Conservation (phyloP, 2,113 vertebrate species). For the Nothobranchius furzeri region DNA sequence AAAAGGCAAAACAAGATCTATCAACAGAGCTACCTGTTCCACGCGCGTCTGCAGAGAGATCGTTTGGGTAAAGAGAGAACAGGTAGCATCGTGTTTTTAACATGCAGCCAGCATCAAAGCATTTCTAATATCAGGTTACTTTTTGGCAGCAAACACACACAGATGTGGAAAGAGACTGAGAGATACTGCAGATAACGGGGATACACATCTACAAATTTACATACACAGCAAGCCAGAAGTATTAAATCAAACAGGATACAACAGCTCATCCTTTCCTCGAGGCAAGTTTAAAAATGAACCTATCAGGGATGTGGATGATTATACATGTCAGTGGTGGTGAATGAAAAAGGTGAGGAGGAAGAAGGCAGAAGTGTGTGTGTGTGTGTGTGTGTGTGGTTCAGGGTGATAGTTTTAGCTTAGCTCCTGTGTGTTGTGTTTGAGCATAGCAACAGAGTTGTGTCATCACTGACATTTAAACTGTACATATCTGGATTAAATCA, state of each 20-base stretch:
- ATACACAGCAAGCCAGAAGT: slow-evolving; percentile 16
- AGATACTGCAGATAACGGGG: neutral
- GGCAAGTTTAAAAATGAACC: slow-evolving; percentile 14
- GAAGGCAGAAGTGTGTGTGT: slow-evolving; percentile 5
- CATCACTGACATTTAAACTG: no score
- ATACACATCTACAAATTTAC: neutral
- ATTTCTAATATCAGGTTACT: slow-evolving; percentile 45
- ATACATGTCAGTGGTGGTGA: slow-evolving; percentile 32
- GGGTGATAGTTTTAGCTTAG: slow-evolving; percentile 7
- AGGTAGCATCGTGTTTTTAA: slow-evolving; percentile 37
- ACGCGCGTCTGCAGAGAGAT: slow-evolving; percentile 29
- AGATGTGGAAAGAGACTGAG: no score
- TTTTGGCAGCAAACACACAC: slow-evolving; percentile 30
- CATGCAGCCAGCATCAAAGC: slow-evolving; percentile 39
- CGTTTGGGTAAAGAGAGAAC: slow-evolving; percentile 22
- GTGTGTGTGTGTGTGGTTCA: neutral
- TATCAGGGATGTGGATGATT: slow-evolving; percentile 51
- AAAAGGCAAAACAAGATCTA: slow-evolving; percentile 23
- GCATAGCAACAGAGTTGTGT: neutral
- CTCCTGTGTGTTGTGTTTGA: neutral
- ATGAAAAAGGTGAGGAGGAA: slow-evolving; percentile 37
- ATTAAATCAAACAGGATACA: slow-evolving; percentile 45
- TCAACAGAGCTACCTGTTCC: slow-evolving; percentile 12
- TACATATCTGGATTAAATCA: no score
- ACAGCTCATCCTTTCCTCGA: slow-evolving; percentile 33